Evolutionary conservation across 2,113 vertebrate species (phyloP).

Genomic region (Pachyramphus minor): DNA sequence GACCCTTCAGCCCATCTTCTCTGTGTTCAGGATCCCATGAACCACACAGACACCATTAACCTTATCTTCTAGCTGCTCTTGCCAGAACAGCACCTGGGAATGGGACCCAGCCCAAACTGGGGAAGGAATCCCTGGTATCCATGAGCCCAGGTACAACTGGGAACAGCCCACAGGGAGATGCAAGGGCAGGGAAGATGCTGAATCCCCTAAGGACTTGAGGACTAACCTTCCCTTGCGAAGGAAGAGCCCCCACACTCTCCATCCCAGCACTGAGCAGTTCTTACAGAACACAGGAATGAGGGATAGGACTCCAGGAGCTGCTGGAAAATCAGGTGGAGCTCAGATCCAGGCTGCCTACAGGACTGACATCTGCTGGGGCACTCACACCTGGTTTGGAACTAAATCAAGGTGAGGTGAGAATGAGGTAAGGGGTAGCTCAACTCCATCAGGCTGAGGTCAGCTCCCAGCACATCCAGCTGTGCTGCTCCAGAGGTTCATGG

Average conservation of each 20-base stretch:
- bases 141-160: not conserved
- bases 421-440: not conserved
- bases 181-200: not conserved
- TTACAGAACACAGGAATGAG: accelerated
- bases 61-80: not conserved
- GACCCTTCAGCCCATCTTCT: not conserved
- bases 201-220: not conserved
- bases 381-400: not conserved
- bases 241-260: not conserved
- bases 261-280: not conserved
- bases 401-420: not conserved
- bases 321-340: not conserved
- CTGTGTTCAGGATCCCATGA: not conserved
- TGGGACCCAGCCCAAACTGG: not conserved
- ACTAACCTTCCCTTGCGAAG: not conserved
- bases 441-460: not conserved
- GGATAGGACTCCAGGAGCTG: accelerated
- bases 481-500: not conserved
- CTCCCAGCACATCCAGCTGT: not conserved
- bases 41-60: not conserved
- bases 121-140: too few species aligned
- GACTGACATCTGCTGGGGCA: not conserved
- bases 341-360: not conserved
- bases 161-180: not conserved
- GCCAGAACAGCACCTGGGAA: not conserved